Percentiles rank a stretch among this genome's conserved stretches.
Conservation (phyloP, 2,797 vertebrate genomes). For the Ammospiza maritima region DNA sequence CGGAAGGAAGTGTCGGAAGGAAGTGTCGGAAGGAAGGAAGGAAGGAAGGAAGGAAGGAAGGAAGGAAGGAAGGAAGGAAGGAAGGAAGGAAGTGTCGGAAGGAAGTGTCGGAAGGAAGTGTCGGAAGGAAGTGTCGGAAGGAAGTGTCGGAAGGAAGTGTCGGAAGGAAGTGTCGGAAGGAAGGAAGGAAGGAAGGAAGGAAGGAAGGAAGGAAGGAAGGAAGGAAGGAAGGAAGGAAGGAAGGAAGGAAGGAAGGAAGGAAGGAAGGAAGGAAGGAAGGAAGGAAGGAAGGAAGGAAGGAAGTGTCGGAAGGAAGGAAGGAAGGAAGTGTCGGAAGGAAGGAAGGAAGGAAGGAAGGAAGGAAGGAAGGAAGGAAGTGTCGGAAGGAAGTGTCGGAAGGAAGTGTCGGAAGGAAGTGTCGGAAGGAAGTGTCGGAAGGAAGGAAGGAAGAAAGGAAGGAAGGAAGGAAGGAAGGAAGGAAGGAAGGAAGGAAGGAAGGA, state of each 20-base stretch:
- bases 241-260: conserved; percentile 32
- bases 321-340: no score
- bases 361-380: no score
- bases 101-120: no score
- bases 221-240: conserved; percentile 29
- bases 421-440: neutral
- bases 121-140: no score
- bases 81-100: conserved; percentile 28
- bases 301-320: conserved; percentile 36
- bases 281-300: conserved; percentile 39
- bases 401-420: neutral
- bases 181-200: conserved; percentile 33
- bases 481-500: conserved; percentile 28
- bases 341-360: no score
- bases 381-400: no score
- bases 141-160: no score
- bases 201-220: conserved; percentile 39
- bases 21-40: conserved; percentile 16
- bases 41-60: conserved; percentile 38
- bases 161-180: no score
- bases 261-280: conserved; percentile 38
- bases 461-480: conserved; percentile 37
- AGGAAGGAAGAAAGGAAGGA: conserved; percentile 39
- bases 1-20: no score
- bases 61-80: conserved; percentile 39